Evolutionary conservation across 2,797 vertebrate genomes (phyloP), one percentile per base, ranked within the genome.

Genomic region (Aeoliscus strigatus): DNA sequence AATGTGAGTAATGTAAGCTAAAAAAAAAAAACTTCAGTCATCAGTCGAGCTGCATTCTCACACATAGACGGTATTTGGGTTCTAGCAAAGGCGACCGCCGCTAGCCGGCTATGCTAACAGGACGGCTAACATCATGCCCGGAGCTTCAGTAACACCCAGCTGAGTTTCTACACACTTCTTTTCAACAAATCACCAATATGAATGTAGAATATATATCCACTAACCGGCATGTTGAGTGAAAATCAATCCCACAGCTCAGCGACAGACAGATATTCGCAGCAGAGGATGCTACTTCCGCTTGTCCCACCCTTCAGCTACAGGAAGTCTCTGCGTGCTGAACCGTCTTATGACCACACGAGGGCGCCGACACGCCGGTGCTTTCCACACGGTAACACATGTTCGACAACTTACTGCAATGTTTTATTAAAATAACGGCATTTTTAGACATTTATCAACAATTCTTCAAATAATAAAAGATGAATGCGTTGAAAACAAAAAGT

Each of bases 191-290:
- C 0, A 1, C 1, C 4, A 12, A 9, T 3, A 13, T 16, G 5
- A 6, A 8, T 9, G 2, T 5, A 6, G 1, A 2, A n/a, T n/a
- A n/a, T n/a, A n/a, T n/a, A 14, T 40, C 12, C 15, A 81, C 89
- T 88, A 69, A 91, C 89, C 86, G 89, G 89, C 89, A 91, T 91
- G 60, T 71, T 89, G 66, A 75, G 57, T 48, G 65, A 76, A 35
- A 55, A 72, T 48, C 52, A 70, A 39, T 70, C 71, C 58, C 70
- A 69, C 68, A 35, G 51, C 71, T 74, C 67, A 57, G 71, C 52
- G 23, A 70, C 14, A 66, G 50, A 42, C 54, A 69, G 61, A 40
- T 50, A 41, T 36, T 33, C 59, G 59, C 60, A 53, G 57, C 33
- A 10, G 14, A 9, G 44, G 24, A 47, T 27, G 25, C 64, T 51